Base-by-base conservation (phyloP, 2,888 invertebrate species). In the Baccha elongata region DNA sequence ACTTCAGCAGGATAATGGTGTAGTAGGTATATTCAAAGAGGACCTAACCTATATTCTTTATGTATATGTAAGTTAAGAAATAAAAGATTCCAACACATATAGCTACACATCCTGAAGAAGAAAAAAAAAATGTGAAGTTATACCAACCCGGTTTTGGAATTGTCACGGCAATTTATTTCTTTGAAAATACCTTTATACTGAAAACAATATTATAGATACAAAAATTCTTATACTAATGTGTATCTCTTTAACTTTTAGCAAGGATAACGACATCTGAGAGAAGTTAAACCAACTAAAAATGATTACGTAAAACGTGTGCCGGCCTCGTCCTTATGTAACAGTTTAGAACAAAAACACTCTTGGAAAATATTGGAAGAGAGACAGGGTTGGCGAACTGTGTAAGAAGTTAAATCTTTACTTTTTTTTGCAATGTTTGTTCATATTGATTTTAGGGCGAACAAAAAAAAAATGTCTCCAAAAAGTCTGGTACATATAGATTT, bases 231-330 rank as follows among this genome's bases (percentile, higher is more conserved):
- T 55, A 19, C 13, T 13, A 13, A 21, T 68, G 35, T 72, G 17
- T 53, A 26, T 35, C 7, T 52, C 35, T 55, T 32, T n/a, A 19
- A 26, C 17, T 75, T 74, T 76, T 73, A 68, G 83, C 72, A 83
- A 78, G 62, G 72, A 62, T 67, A 76, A 42, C 53, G 44, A 52
- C 40, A 67, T 48, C 32, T 13, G 26, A 32, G 46, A 23, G 35
- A 72, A 60, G 3, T 5, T 19, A 21, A 46, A 17, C 32, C 29
- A 48, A 44, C 8, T 15, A 60, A 60, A 42, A 19, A 26, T 58
- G 15, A n/a, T 81, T 81, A 81, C 81, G 81, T 81, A 81, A 81
- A 81, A 65, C 76, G 71, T 76, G 71, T 76, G 53, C 71, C 71
- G 76, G 81, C 67, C 71, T 81, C 76, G 71, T 71, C 80, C 81